phyloP scores from a whole-genome alignment of 2,113 vertebrate species.

The Triplophysa tibetana region DNA sequence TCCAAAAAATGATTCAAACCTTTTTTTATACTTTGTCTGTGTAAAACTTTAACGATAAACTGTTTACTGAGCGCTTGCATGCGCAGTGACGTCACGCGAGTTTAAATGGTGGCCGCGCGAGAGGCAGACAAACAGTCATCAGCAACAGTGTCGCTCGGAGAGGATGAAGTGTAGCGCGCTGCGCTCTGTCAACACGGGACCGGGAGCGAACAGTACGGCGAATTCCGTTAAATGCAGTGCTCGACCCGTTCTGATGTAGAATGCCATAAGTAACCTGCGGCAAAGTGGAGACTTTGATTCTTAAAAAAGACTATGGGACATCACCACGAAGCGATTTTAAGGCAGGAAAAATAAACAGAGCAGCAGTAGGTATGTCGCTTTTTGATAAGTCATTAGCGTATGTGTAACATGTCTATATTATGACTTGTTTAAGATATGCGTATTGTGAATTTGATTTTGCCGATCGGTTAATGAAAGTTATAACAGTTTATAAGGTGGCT shows the following conservation, averaged over 20 bases:
- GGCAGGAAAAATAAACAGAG: conserved; percentile 1
- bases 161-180: background rate
- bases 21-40: background rate
- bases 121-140: conserved; percentile 50
- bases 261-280: background rate
- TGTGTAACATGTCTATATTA: background rate
- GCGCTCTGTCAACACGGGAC: background rate
- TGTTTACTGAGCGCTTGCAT: conserved; percentile 22
- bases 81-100: conserved; percentile 72
- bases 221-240: background rate
- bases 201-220: background rate
- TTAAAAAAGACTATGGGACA: conserved; percentile 11
- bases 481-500: no score
- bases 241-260: background rate
- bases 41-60: background rate
- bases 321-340: background rate
- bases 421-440: background rate
- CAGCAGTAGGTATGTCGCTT: conserved; percentile 12
- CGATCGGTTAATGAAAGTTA: background rate
- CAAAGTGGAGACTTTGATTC: conserved; percentile 24
- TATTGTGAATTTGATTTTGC: background rate
- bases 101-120: conserved; percentile 80
- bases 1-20: no score
- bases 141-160: conserved; percentile 36
- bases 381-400: background rate